Evolutionary conservation across 2,113 vertebrate species (phyloP), one percentile per base, ranked within the genome.

Genomic region (Vimba vimba): DNA sequence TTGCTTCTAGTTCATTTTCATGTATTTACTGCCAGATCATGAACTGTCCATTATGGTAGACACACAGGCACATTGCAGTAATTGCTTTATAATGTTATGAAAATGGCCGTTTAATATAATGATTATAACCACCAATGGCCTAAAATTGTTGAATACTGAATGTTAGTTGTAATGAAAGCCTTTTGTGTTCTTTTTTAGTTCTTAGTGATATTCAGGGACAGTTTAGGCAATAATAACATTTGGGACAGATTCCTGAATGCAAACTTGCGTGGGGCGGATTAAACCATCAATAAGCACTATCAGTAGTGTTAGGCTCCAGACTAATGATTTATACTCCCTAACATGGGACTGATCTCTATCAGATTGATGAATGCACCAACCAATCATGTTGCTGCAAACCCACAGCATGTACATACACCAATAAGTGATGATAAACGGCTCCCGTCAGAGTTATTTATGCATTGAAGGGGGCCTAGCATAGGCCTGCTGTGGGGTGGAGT

Each of bases 271-370:
- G 90, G 84, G 92, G 93, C 91, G 95, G 97, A 97, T 98, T 96
- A 97, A 97, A 94, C 96, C 97, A 99, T 99, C 97, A 98, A 99
- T 99, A 99, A 99, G 97, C 97, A 97, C 97, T 99, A 98, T 98
- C 97, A 97, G 93, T 96, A 95, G 95, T 95, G 94, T 96, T 96
- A 96, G 96, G 95, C 95, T 94, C 93, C 94, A 94, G 94, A 92
- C 96, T 98, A 98, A 98, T 99, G 96, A 97, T 99, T 97, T 97
- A 97, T 98, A 95, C 97, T 94, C 97, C 94, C 96, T 95, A 93
- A 95, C 94, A 96, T 96, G 94, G 95, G 94, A 95, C 96, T 86
- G 98, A 99, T 99, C 96, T 94, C 95, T 99, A 99, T 99, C 98
- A 96, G 96, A 96, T 97, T 99, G 98, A 99, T 99, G 97, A 98